Evolutionary conservation across 2,113 vertebrate species (phyloP), one percentile per base, ranked within the genome.

Genomic region (Brachypteracias leptosomus): DNA sequence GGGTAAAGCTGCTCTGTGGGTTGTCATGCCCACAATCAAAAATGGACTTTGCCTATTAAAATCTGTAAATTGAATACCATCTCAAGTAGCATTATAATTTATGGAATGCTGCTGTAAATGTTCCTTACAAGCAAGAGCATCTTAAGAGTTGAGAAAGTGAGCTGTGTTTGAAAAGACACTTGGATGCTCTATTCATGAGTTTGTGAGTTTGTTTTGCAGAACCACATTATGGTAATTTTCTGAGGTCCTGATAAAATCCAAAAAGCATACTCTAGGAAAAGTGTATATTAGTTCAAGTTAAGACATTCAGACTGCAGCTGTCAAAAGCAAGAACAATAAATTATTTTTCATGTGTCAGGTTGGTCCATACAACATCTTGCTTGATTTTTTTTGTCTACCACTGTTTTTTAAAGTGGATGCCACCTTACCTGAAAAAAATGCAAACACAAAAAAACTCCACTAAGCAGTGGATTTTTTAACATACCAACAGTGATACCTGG

Each of bases 261-360:
- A 58, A 82, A 93, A 71, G 8, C 73, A 63, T 85, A 36, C 15
- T 76, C 14, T 68, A 61, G 29, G 49, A 52, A 57, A 96, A 63
- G 33, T 83, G 13, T 68, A 3, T 49, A 33, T 95, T 83, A 57
- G 6, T 81, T 87, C 75, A 74, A 25, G 70, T 96, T 95, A 87
- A 90, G 75, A 74, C 65, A 59, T 95, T 91, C 38, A 84, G 47
- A 92, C 84, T 94, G 66, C 54, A 94, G 51, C 61, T 91, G 33
- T 94, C 81, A 92, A 70, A 91, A 95, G 58, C 70, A 77, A n/a
- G 63, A 96, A 83, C 79, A 84, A 92, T 85, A 91, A 89, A 79
- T 63, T 67, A 95, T 88, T 93, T 88, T 86, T 90, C 21, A 46
- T 58, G 13, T 62, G 14, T 90, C 62, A 63, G 20, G 13, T 63